Evolutionary conservation across 2,797 vertebrate genomes (phyloP), one percentile per base, ranked within the genome.

Genomic region (Austrolebias charrua): DNA sequence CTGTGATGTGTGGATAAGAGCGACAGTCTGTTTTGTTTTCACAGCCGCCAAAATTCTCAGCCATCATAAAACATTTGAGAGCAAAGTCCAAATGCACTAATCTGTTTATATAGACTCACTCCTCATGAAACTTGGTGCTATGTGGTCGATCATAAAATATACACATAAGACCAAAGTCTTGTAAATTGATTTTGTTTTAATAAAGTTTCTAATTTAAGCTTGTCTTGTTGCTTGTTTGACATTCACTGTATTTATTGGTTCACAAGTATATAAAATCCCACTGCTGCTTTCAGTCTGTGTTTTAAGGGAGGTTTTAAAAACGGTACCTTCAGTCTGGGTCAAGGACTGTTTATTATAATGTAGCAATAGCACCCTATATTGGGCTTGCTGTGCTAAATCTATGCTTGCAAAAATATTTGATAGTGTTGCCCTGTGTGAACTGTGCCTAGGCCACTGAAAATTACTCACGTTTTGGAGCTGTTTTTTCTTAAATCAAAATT

Each of bases 1-100:
- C 2, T 12, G 9, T 16, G 20, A 43, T 47, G 13, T 53, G 33
- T 15, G 13, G 18, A 11, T 48, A 14, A 24, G 13, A 44, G 2
- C 10, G 6, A 19, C 4, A 15, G 6, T 45, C 18, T 53, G 7
- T 1, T 28, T 45, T 24, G 29, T 14, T 49, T 47, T 48, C 47
- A 4, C 18, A 13, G 46, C 55, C 18, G 10, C 2, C 13, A 2
- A 66, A 56, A 5, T 28, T 70, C 19, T 18, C 35, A 35, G 44
- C n/a, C 33, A 46, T 20, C 29, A 11, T 60, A 24, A 65, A 68
- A 24, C 24, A 1, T 59, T 47, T 46, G 54, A 63, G 76, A 78
- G 59, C 64, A 75, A 42, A 84, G 72, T 75, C 65, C 69, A 68
- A 60, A 64, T 18, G 51, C 3, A 55, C 15, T n/a, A 11, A 8